phyloP scores from a whole-genome alignment of 1,140 invertebrate genomes.

The Listronotus bonariensis region DNA sequence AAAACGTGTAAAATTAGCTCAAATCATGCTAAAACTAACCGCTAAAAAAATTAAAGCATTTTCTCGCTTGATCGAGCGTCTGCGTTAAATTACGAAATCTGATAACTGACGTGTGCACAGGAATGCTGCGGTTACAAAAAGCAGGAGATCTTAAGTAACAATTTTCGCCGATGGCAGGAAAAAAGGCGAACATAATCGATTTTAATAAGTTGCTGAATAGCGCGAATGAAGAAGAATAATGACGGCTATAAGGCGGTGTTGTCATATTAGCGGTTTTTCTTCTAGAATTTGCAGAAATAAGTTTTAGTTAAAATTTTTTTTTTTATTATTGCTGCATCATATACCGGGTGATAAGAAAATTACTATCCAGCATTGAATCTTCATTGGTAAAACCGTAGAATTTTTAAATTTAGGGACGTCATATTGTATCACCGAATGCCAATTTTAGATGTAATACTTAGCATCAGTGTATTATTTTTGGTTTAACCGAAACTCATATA shows the following conservation, averaged over 20 bases:
- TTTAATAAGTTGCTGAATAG: slow-evolving; percentile 15
- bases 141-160: slow-evolving; percentile 5
- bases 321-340: too few relatives aligned
- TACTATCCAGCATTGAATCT: too few relatives aligned
- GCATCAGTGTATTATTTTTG: too few relatives aligned
- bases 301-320: too few relatives aligned
- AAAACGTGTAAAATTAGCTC: too few relatives aligned
- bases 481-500: too few relatives aligned
- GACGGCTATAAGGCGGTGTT: neutral
- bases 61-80: neutral
- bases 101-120: slow-evolving; percentile 12
- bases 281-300: too few relatives aligned
- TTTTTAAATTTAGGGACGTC: too few relatives aligned
- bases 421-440: too few relatives aligned
- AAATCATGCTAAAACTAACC: slow-evolving; percentile 1
- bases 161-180: slow-evolving; percentile 12
- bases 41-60: slow-evolving; percentile 12
- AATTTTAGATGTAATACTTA: too few relatives aligned
- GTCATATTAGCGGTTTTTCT: neutral
- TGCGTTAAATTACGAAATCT: slow-evolving; percentile 17
- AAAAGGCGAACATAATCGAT: slow-evolving; percentile 13
- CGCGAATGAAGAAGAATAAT: slow-evolving; percentile 2
- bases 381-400: too few relatives aligned
- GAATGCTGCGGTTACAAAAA: slow-evolving; percentile 23
- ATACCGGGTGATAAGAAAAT: too few relatives aligned